These are phyloP conservation scores for Hermodice carunculata DNA, from an alignment of 2,888 invertebrate genomes.

Conservation along the genomic window DNA sequence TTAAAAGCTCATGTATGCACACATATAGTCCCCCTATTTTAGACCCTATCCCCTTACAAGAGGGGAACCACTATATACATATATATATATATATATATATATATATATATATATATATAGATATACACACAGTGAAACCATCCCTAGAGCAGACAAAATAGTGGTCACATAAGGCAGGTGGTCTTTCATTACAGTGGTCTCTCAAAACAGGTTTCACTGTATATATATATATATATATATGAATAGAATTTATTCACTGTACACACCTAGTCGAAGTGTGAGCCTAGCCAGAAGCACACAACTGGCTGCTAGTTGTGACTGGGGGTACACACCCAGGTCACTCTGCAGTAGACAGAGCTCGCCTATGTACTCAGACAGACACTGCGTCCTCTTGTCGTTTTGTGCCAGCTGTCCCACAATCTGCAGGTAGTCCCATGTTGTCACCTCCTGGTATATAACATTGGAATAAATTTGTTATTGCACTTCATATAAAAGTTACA, in stretches of 20 bases:
- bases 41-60: too few species aligned
- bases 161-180: background rate
- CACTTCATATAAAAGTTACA: too few species aligned
- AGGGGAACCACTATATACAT: too few species aligned
- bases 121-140: background rate
- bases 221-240: too few species aligned
- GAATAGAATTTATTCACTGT: too few species aligned
- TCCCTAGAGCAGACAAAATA: background rate
- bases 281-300: conserved; percentile 60
- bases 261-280: conserved; percentile 51
- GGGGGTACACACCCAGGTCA: conserved; percentile 62
- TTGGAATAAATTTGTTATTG: too few species aligned
- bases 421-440: conserved; percentile 58
- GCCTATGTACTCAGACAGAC: conserved; percentile 61
- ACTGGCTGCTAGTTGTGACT: conserved; percentile 61
- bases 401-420: conserved; percentile 50
- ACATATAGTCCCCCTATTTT: too few species aligned
- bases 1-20: too few species aligned
- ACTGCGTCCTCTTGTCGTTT: conserved; percentile 43
- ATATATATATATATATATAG: background rate
- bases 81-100: background rate
- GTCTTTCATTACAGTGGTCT: too few species aligned
- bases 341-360: conserved; percentile 63
- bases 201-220: too few species aligned
- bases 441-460: too few species aligned